Base-by-base conservation (phyloP, 2,797 vertebrate species). In the Clarias fuscus region DNA sequence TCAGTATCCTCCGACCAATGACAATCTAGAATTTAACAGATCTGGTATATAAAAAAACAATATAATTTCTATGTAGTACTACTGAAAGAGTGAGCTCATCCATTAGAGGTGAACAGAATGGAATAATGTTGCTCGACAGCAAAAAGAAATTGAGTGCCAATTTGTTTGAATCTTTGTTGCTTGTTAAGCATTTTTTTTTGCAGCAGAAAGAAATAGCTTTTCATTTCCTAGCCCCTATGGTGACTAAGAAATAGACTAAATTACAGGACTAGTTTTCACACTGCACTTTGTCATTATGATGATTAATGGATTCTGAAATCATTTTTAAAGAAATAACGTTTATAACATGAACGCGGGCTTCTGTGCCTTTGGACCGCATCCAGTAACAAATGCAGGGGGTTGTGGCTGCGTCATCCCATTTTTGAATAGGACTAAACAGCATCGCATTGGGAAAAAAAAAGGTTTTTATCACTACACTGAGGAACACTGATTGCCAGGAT, bases 401-500 rank as follows among this genome's bases (percentile, higher is more conserved):
- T 70, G 33, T 0, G 37, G 14, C 22, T 62, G 37, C 4, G 7
- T 48, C 27, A 48, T n/a, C 59, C 48, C 20, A 27, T 68, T 37
- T 85, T 67, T 77, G 40, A 65, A 67, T 37, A 78, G 27, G 7
- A 48, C 11, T 78, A 64, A 84, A 78, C 40, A 7, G 56, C 82
- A 64, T 27, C 27, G 73, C 24, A 7, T 73, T 58, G n/a, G 53
- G 70, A n/a, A 75, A 58, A 86, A 83, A 33, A 83, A 53, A 33
- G 10, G 53, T 76, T 75, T 86, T 65, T 59, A 43, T 68, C 13
- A 27, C 56, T 70, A 77, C 33, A 30, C 72, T 48, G n/a, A 75
- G 73, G 64, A 61, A 22, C 71, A 61, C 81, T 78, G 81, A 86
- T 86, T 75, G 61, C 64, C 82, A 73, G 20, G 75, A 84, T 73